Evolutionary conservation across 2,888 invertebrate genomes (phyloP).

Genomic region (Phalera bucephala): DNA sequence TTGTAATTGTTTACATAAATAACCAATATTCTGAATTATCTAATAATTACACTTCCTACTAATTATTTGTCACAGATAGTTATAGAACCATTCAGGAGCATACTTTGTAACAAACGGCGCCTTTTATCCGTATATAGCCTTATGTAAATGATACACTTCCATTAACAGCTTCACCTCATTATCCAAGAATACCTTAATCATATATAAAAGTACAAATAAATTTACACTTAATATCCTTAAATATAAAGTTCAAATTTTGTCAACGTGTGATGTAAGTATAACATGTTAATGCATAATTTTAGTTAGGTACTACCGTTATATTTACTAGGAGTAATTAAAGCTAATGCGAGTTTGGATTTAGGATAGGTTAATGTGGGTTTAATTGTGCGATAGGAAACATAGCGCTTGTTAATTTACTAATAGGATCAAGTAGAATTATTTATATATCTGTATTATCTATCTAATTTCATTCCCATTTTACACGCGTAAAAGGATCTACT

Average conservation of each 20-base stretch:
- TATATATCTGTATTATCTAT: too few relatives aligned
- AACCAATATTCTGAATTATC: too few relatives aligned
- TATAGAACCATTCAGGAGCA: too few relatives aligned
- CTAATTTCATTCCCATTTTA: too few relatives aligned
- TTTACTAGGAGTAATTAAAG: neutral
- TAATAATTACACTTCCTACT: too few relatives aligned
- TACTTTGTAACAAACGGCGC: too few relatives aligned
- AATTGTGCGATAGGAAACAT: neutral
- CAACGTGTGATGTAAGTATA: neutral
- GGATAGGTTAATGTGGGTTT: neutral
- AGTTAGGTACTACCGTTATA: neutral
- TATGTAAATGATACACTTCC: neutral
- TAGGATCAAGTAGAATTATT: too few relatives aligned
- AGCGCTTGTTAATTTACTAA: neutral
- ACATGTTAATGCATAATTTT: neutral
- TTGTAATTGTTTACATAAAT: too few relatives aligned
- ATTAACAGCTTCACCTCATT: neutral
- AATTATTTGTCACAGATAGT: too few relatives aligned
- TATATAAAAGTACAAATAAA: neutral
- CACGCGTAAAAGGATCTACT: too few relatives aligned
- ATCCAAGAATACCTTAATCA: neutral
- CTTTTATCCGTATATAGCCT: too few relatives aligned
- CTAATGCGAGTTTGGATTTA: conserved; percentile 1
- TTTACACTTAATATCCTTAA: neutral
- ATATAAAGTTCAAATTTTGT: neutral